phyloP scores from a whole-genome alignment of 1,140 invertebrate genomes.

The Zaprionus lachaisei region DNA sequence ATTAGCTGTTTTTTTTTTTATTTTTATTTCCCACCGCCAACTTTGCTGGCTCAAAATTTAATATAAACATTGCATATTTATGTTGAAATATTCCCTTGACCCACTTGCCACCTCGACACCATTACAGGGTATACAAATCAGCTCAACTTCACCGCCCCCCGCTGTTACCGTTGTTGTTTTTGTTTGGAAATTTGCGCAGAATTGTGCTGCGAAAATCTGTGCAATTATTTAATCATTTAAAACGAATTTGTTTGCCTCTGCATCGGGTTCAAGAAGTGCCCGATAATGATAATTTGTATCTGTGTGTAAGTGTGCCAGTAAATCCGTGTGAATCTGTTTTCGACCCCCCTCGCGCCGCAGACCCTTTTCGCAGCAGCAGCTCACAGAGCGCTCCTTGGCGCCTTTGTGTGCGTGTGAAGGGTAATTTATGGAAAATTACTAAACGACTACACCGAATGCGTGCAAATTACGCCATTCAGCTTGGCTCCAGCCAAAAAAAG shows the following conservation, averaged over 20 bases:
- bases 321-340: constrained; percentile 36
- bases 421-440: constrained; percentile 81
- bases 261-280: constrained; percentile 34
- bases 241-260: constrained; percentile 48
- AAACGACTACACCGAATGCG: constrained; percentile 71
- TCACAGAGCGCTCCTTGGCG: background rate
- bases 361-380: background rate
- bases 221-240: constrained; percentile 65
- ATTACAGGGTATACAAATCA: constrained; percentile 28
- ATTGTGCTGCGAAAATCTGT: constrained; percentile 46
- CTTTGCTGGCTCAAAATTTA: background rate
- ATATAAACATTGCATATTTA: constrained; percentile 8
- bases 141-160: background rate
- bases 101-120: background rate
- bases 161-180: background rate
- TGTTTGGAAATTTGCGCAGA: background rate
- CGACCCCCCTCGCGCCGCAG: background rate
- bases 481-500: background rate
- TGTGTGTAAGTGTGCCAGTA: constrained; percentile 25
- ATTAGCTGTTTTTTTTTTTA: background rate
- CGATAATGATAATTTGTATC: constrained; percentile 53
- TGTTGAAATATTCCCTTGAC: background rate
- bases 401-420: constrained; percentile 43
- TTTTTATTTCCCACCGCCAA: background rate
- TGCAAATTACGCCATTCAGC: constrained; percentile 72